phyloP scores from a whole-genome alignment of 2,113 vertebrate species.

The Haemorhous mexicanus region DNA sequence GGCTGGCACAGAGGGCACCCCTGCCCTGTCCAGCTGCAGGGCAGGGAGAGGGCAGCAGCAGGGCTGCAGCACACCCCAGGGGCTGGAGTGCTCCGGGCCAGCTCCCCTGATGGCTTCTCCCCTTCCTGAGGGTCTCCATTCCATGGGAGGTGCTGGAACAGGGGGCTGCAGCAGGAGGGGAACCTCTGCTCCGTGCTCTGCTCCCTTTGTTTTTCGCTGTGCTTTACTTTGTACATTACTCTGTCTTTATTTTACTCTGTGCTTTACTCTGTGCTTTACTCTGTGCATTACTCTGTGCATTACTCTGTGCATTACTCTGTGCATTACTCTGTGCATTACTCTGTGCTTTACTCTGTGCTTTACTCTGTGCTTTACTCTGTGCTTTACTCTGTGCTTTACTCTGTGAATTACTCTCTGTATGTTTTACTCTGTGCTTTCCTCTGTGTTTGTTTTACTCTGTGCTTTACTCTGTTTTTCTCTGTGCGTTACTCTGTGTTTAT shows the following conservation, averaged over 20 bases:
- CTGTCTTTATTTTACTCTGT: neutral
- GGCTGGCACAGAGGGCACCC: neutral
- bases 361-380: too few relatives aligned
- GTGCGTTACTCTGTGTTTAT: too few relatives aligned
- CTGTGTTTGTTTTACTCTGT: neutral
- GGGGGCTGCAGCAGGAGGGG: neutral
- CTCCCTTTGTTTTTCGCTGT: too few relatives aligned
- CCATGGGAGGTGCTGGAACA: neutral
- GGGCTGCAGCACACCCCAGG: neutral
- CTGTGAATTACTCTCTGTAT: too few relatives aligned
- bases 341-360: too few relatives aligned
- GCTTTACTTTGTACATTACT: too few relatives aligned
- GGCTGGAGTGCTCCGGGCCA: neutral
- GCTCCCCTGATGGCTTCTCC: neutral
- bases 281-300: too few relatives aligned
- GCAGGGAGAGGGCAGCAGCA: neutral
- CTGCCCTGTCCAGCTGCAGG: too few relatives aligned
- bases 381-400: too few relatives aligned
- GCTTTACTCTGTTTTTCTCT: neutral
- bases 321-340: too few relatives aligned
- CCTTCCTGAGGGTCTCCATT: neutral
- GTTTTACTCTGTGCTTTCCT: too few relatives aligned
- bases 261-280: neutral
- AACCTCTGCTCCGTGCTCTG: neutral
- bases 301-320: too few relatives aligned